Conservation (phyloP, 2,888 invertebrate species). For the Thyatira batis region DNA sequence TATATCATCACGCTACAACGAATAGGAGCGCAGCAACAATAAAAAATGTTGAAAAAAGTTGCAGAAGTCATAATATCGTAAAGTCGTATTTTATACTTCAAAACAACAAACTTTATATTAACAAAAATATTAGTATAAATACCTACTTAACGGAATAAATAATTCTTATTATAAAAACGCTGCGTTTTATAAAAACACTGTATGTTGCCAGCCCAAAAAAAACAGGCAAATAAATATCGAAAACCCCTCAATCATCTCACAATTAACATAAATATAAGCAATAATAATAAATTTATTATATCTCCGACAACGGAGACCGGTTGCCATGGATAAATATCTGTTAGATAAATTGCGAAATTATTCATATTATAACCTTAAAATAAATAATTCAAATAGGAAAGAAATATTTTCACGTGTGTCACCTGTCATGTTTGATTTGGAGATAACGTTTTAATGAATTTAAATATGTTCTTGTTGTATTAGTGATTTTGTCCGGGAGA, state of each 20-base stretch:
- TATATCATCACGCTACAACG: too few relatives aligned
- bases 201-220: too few relatives aligned
- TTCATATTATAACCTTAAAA: slow-evolving; percentile 21
- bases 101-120: too few relatives aligned
- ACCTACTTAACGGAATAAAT: too few relatives aligned
- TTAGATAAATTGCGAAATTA: slow-evolving; percentile 29
- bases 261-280: slow-evolving; percentile 40
- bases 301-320: slow-evolving; percentile 25
- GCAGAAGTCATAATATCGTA: too few relatives aligned
- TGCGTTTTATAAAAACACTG: too few relatives aligned
- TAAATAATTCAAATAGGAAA: not conserved
- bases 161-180: too few relatives aligned
- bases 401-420: not conserved
- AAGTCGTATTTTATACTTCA: too few relatives aligned
- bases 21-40: too few relatives aligned
- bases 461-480: not conserved
- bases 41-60: too few relatives aligned
- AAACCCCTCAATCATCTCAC: slow-evolving; percentile 32
- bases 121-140: too few relatives aligned
- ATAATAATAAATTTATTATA: slow-evolving; percentile 44
- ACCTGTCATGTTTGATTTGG: not conserved
- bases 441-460: not conserved
- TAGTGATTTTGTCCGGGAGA: not conserved
- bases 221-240: too few relatives aligned
- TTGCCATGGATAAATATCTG: not conserved